Conservation (phyloP, 2,888 invertebrate genomes). For the Tinea pellionella region DNA sequence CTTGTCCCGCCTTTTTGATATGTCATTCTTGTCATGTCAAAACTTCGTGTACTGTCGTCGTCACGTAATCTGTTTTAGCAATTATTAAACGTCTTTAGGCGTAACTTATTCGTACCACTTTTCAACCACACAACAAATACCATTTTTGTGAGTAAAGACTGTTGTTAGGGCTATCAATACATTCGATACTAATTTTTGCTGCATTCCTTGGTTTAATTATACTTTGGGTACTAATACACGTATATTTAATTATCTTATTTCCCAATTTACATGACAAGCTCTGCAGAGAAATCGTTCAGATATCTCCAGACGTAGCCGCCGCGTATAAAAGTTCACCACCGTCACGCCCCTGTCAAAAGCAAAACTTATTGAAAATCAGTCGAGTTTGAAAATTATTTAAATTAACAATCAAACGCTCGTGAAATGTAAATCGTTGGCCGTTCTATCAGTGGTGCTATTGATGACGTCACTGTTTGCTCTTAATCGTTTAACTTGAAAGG, state of each 20-base stretch:
- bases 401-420: not conserved
- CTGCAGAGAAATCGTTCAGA: not conserved
- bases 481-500: not conserved
- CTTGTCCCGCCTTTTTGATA: no score
- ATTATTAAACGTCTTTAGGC: no score
- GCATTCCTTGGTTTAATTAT: no score
- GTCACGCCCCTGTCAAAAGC: not conserved
- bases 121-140: no score
- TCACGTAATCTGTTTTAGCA: no score
- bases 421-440: not conserved
- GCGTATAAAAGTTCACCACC: not conserved
- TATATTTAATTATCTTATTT: not conserved
- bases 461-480: not conserved
- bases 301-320: not conserved
- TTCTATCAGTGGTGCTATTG: not conserved
- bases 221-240: no score
- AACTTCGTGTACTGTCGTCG: no score
- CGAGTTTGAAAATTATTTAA: not conserved
- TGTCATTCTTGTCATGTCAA: no score
- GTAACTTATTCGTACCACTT: no score
- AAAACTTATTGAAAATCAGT: not conserved
- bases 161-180: no score
- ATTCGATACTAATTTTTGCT: no score
- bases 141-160: no score
- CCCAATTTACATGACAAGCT: not conserved